Evolutionary conservation across 1,140 invertebrate species (phyloP), one percentile per base, ranked within the genome.

Genomic region (Papilio polytes): DNA sequence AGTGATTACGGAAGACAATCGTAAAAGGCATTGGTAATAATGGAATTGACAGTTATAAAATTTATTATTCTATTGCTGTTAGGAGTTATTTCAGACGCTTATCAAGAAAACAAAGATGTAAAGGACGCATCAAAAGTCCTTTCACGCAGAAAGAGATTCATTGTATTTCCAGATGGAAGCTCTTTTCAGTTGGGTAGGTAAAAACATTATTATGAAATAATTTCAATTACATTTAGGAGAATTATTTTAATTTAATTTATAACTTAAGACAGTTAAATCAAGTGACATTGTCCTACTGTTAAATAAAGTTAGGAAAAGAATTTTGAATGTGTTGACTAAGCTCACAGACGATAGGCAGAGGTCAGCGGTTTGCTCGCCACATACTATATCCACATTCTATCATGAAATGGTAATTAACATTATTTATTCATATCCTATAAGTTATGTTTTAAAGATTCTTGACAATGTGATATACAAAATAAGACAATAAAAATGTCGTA

Each of bases 81-180:
- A 31, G 76, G 76, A 78, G 53, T 78, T 36, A 78, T 59, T 78
- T 78, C 76, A 59, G 76, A 10, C 9, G 22, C 48, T 59, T 53
- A 22, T 59, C 20, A 31, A 22, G 76, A 78, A 56, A 78, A 63
- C 22, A 78, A 78, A 36, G 53, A 56, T 26, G 36, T 53, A 15
- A 31, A 78, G 10, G 79, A 59, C 36, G 80, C 81, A 74, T 80
- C 77, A 26, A 89, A 87, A 85, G 85, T 95, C 80, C 92, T 97
- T 80, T 96, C 96, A 1, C 96, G 97, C 81, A 95, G 95, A 85
- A 97, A 96, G 86, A 95, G 97, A 81, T 97, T 97, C 94, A 95
- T 98, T 73, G 95, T 97, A 83, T 98, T 98, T 94, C 97, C 97
- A 3, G 97, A 97, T 91, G 97, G 97, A 74, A 97, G 97, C 81